Percentiles rank a stretch among this genome's conserved stretches.
phyloP scores from a whole-genome alignment of 2,113 vertebrate species.

The Vanacampus margaritifer region DNA sequence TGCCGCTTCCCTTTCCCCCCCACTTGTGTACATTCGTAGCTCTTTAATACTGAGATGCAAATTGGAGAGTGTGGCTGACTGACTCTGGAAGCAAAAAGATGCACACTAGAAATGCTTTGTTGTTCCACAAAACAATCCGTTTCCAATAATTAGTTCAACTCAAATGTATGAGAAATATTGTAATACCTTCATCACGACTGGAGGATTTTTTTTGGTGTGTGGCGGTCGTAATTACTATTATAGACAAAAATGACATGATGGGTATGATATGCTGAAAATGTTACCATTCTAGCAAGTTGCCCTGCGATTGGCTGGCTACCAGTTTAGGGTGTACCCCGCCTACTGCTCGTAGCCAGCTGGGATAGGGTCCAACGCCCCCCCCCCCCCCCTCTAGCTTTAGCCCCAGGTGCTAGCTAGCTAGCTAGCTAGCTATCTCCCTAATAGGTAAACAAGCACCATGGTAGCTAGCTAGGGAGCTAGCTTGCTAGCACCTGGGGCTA shows the following conservation, averaged over 20 bases:
- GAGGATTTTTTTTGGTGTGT: background rate
- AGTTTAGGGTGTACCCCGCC: no score
- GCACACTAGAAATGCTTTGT: background rate
- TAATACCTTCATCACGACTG: background rate
- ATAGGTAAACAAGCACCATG: no score
- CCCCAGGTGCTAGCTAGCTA: no score
- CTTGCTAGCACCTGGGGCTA: no score
- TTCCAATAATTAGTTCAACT: background rate
- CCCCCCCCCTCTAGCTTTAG: no score
- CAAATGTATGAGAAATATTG: background rate
- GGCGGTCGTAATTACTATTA: background rate
- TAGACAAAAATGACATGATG: conserved; percentile 17
- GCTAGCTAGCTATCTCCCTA: no score
- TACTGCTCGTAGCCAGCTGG: no score
- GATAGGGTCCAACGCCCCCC: no score
- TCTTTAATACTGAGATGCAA: conserved; percentile 37
- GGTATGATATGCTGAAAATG: background rate
- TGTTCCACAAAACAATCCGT: background rate
- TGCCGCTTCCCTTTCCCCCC: background rate
- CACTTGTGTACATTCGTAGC: conserved; percentile 24
- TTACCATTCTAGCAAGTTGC: background rate
- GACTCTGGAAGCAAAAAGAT: no score
- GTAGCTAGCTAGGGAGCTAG: no score
- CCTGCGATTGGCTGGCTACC: no score
- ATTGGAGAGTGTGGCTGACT: conserved; percentile 21